Evolutionary conservation across 2,888 invertebrate genomes (phyloP).

Genomic region (Metalampra italica): DNA sequence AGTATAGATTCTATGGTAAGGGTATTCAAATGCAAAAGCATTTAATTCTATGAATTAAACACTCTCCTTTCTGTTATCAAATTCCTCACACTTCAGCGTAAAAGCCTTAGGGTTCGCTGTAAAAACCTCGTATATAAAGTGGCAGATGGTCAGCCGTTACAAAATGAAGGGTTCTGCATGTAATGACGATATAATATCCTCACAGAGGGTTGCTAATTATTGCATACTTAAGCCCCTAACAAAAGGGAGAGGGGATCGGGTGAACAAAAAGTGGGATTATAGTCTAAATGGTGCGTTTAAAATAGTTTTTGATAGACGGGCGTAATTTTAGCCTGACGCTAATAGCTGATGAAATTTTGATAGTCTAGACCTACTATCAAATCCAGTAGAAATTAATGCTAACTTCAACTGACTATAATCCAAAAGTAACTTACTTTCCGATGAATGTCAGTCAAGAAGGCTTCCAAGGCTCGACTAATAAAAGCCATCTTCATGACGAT

Average conservation of each 20-base stretch:
- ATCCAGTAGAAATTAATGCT: no score
- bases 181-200: conserved; percentile 17
- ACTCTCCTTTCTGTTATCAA: no score
- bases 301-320: neutral
- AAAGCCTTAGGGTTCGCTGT: conserved; percentile 4
- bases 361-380: no score
- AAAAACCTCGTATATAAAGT: conserved; percentile 14
- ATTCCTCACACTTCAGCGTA: neutral
- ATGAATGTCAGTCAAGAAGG: no score
- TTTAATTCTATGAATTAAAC: no score
- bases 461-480: no score
- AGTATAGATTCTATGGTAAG: no score
- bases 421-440: no score
- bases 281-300: neutral
- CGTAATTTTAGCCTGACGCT: neutral
- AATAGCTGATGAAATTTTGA: no score
- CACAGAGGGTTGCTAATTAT: conserved; percentile 15
- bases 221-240: conserved; percentile 5
- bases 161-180: conserved; percentile 13
- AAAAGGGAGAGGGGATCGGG: neutral
- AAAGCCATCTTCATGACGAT: no score
- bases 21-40: no score
- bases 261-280: neutral
- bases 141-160: conserved; percentile 10
- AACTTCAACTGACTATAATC: no score